A percentile compares a stretch with the other conserved stretches of the same genome.
Conservation (phyloP, 2,113 vertebrate species). For the Dromaius novaehollandiae region DNA sequence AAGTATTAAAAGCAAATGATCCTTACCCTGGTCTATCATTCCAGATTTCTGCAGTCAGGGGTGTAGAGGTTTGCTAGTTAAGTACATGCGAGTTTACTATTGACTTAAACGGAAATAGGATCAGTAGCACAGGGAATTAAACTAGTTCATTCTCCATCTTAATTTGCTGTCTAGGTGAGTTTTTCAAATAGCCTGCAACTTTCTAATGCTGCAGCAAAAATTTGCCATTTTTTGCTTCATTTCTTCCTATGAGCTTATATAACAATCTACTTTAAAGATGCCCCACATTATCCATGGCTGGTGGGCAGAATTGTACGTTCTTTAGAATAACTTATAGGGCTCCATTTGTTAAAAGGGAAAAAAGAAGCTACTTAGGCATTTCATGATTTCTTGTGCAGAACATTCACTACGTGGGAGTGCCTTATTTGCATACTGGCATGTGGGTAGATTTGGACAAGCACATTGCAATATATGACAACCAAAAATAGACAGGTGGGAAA, state of each 20-base stretch:
- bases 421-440: constrained; percentile 61
- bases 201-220: constrained; percentile 5
- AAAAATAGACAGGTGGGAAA: constrained; percentile 68
- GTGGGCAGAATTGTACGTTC: constrained; percentile 32
- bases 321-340: constrained; percentile 28
- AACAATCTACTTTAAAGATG: constrained; percentile 34
- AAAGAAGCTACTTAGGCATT: constrained; percentile 13
- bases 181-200: neutral
- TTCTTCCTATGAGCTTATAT: neutral
- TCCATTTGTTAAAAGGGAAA: constrained; percentile 18
- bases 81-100: neutral
- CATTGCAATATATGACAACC: constrained; percentile 59
- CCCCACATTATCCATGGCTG: neutral
- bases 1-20: neutral
- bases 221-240: neutral
- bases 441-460: constrained; percentile 70
- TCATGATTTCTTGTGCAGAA: constrained; percentile 62
- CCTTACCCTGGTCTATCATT: neutral
- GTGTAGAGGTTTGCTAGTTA: neutral
- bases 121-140: neutral
- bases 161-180: neutral
- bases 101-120: neutral
- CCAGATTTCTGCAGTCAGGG: neutral
- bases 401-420: constrained; percentile 68
- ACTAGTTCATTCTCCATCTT: neutral